These are phyloP conservation scores for Talpa occidentalis DNA, from an alignment of 2,113 vertebrate species.

Conservation along the genomic window DNA sequence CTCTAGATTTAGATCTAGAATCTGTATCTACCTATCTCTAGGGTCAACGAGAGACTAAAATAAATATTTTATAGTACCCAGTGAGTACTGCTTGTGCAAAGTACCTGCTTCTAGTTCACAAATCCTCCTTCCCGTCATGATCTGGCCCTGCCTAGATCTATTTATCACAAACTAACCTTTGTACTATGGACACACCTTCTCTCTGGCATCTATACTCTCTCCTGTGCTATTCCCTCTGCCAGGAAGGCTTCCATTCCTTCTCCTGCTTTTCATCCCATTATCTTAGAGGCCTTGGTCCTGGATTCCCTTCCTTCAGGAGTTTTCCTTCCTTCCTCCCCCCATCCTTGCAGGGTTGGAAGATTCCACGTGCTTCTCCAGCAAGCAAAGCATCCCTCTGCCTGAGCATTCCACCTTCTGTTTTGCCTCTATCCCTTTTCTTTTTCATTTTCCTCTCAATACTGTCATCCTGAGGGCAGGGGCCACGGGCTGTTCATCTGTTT, in stretches of 20 bases:
- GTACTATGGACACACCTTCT: not conserved
- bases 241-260: not conserved
- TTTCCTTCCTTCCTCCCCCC: not conserved
- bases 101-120: not conserved
- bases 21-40: not conserved
- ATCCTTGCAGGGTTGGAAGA: not conserved
- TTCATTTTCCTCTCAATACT: not conserved
- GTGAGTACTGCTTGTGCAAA: not conserved
- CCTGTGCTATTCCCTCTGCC: not conserved
- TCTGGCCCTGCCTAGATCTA: not conserved
- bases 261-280: not conserved
- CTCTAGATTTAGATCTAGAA: conserved; percentile 7
- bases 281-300: not conserved
- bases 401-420: not conserved
- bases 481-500: not conserved
- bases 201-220: not conserved
- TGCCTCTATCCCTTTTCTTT: not conserved
- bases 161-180: not conserved
- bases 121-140: not conserved
- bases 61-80: not conserved
- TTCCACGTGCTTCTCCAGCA: not conserved
- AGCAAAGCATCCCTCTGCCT: not conserved
- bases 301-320: not conserved
- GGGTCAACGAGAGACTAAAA: not conserved
- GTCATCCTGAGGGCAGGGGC: not conserved